phyloP scores from a whole-genome alignment of 2,797 vertebrate species.

The Anguilla anguilla region DNA sequence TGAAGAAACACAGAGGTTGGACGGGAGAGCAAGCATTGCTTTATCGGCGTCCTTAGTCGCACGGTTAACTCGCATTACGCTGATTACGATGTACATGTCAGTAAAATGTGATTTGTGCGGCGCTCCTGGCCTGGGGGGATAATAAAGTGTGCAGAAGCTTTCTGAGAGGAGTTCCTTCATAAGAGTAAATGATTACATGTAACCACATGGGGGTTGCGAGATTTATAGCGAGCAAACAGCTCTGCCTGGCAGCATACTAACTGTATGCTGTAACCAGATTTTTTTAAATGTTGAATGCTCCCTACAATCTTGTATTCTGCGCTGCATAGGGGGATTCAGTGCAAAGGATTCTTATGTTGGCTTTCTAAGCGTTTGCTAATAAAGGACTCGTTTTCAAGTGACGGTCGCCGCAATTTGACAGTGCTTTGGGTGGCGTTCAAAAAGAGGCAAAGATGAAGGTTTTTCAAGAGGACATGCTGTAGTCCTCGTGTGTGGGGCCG shows the following conservation, averaged over 20 bases:
- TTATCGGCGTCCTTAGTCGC: neutral
- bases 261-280: neutral
- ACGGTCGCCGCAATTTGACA: neutral
- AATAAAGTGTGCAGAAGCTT: too few species aligned
- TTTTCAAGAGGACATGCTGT: neutral
- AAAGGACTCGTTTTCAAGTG: neutral
- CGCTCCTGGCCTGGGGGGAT: neutral
- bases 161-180: too few species aligned
- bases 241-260: neutral
- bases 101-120: neutral
- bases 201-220: too few species aligned
- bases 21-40: neutral
- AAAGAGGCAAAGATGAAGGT: neutral
- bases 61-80: neutral
- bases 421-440: neutral
- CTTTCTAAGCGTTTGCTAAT: neutral
- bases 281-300: neutral
- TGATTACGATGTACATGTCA: neutral
- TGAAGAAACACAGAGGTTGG: neutral
- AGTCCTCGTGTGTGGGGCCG: neutral
- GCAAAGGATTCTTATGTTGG: neutral
- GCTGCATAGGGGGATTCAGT: neutral
- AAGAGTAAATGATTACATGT: too few species aligned
- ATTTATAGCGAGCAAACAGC: neutral
- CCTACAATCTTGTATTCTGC: neutral